Evolutionary conservation across 2,888 invertebrate species (phyloP), one percentile per base, ranked within the genome.

Genomic region (Sarcophaga rosellei): DNA sequence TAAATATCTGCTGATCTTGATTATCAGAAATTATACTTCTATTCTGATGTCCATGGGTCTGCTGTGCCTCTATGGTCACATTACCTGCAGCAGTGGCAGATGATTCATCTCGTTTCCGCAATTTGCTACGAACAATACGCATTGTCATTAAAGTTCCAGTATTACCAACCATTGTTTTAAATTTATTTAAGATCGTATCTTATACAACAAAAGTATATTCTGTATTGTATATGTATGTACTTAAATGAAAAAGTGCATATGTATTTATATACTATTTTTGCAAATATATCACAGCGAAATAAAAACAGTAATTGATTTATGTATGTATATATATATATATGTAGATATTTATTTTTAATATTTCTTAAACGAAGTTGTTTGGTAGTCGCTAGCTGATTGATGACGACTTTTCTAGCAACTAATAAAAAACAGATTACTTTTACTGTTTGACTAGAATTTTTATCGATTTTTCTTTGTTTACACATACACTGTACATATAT

Each of bases 51-150:
- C 81, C 87, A 89, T 95, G 95, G 92, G 94, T 94, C 90, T 95
- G 95, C 92, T 94, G 94, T 63, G 94, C 94, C 85, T 91, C 91
- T 88, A 95, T 95, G 44, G 84, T 88, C 91, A 95, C 95, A 89
- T 95, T 95, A 84, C 96, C 95, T 12, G 80, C 20, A 47, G 70
- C 45, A 91, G 95, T 95, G 91, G 95, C 95, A 91, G 95, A 95
- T 89, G 95, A 95, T 93, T 97, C 97, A 94, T 97, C 97, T 90
- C 97, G 95, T 94, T 97, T 97, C 92, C 97, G 95, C 94, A 97
- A 95, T 95, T 97, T 97, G 94, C 97, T 97, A 95, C 97, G 97
- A 94, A 97, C 97, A 96, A 97, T 96, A 94, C 97, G 97, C 94
- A 97, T 96, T 94, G 97, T 96, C 94, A 96, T 96, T 96, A 97